Evolutionary conservation across 2,797 vertebrate genomes (phyloP).

Genomic region (Cyprinella venusta): DNA sequence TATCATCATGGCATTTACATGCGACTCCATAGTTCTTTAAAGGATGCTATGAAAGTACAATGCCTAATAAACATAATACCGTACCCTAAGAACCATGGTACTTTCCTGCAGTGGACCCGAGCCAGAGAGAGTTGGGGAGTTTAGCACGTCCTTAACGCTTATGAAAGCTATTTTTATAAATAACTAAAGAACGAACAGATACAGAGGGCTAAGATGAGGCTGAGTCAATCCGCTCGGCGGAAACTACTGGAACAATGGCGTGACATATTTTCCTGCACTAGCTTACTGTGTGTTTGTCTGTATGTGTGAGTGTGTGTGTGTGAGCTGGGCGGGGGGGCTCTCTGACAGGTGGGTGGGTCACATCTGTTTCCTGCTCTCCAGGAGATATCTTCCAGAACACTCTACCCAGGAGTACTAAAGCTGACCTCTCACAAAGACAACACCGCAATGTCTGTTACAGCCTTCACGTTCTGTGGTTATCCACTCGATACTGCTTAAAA

Average conservation of each 20-base stretch:
- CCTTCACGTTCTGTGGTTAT: background rate
- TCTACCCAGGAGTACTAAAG: constrained; percentile 22
- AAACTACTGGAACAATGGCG: constrained; percentile 62
- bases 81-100: background rate
- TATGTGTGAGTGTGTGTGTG: constrained; percentile 12
- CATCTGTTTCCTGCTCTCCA: constrained; percentile 68
- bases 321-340: constrained; percentile 56
- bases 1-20: background rate
- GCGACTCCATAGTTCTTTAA: background rate
- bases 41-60: background rate
- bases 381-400: constrained; percentile 61
- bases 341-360: constrained; percentile 69
- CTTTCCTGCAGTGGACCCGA: background rate
- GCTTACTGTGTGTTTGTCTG: constrained; percentile 50
- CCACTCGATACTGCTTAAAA: background rate
- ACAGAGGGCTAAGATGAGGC: constrained; percentile 3
- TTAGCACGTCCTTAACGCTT: constrained; percentile 8
- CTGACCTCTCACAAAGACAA: constrained; percentile 38
- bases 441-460: constrained; percentile 43
- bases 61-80: background rate
- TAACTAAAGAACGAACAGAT: constrained; percentile 15
- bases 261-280: constrained; percentile 57
- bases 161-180: constrained; percentile 6
- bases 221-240: constrained; percentile 53
- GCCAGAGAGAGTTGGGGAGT: constrained; percentile 10